Conservation (phyloP, 2,113 vertebrate species). For the Neolamprologus longior region DNA sequence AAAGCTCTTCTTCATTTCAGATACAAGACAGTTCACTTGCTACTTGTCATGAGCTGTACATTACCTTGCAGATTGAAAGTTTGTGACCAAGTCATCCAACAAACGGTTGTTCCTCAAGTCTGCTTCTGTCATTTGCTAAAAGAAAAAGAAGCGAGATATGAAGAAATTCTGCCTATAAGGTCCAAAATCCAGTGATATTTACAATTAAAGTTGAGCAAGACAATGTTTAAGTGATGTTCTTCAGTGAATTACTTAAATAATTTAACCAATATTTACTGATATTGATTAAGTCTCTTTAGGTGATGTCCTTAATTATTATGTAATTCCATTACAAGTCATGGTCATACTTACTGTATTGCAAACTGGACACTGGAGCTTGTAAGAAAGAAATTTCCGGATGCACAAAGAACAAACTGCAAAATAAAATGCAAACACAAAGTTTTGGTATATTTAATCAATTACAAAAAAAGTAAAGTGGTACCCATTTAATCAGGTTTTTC, state of each 20-base stretch:
- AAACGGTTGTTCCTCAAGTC: constrained; percentile 88
- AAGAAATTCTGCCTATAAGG: background rate
- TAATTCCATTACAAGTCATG: background rate
- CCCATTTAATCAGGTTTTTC: background rate
- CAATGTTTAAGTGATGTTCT: background rate
- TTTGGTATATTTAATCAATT: background rate
- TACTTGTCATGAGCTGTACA: background rate
- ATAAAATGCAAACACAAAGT: constrained; percentile 33
- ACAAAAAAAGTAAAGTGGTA: background rate
- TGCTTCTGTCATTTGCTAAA: constrained; percentile 80
- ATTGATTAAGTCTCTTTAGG: background rate
- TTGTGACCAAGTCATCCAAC: constrained; percentile 84
- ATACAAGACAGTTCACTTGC: background rate
- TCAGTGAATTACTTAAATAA: background rate
- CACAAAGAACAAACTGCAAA: constrained; percentile 91
- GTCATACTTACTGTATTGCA: constrained; percentile 84
- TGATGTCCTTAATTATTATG: background rate
- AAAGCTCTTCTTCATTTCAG: background rate
- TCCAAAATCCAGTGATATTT: background rate
- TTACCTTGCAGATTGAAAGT: constrained; percentile 84
- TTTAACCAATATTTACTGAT: background rate
- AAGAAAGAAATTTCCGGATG: constrained; percentile 90
- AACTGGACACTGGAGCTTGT: constrained; percentile 86
- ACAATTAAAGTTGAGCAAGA: background rate
- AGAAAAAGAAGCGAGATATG: background rate